Conservation (phyloP, 2,113 vertebrate genomes). For the Gymnocephalus cernua region DNA sequence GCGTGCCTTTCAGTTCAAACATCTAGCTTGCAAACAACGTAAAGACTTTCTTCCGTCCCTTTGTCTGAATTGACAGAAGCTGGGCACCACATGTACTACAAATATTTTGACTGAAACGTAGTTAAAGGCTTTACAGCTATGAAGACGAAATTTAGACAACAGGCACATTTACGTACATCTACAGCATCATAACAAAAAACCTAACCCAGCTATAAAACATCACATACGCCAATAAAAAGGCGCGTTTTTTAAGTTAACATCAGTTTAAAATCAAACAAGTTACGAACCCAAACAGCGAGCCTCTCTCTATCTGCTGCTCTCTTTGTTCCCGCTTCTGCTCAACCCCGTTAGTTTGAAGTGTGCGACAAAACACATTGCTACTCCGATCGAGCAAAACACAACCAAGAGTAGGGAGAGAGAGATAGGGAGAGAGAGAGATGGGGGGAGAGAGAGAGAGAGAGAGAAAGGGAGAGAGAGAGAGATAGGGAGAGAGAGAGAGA, state of each 20-base stretch:
- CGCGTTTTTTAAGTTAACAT: constrained; percentile 24
- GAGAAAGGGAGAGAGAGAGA: constrained; percentile 13
- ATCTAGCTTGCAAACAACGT: constrained; percentile 20
- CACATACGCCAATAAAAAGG: constrained; percentile 10
- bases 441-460: constrained; percentile 40
- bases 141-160: not conserved
- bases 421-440: constrained; percentile 50
- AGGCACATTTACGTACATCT: constrained; percentile 7
- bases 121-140: not conserved
- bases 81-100: constrained; percentile 14
- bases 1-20: not conserved
- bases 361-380: constrained; percentile 69
- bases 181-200: constrained; percentile 18
- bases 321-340: constrained; percentile 73
- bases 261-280: constrained; percentile 56
- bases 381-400: constrained; percentile 79
- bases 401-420: constrained; percentile 53
- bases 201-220: constrained; percentile 27
- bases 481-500: constrained; percentile 29
- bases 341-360: constrained; percentile 69
- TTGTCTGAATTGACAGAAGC: constrained; percentile 40
- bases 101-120: not conserved
- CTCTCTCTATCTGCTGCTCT: constrained; percentile 68
- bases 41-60: constrained; percentile 13
- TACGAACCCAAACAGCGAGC: constrained; percentile 76